Conservation (phyloP, 2,113 vertebrate genomes). For the Myanophis thanlyinensis region DNA sequence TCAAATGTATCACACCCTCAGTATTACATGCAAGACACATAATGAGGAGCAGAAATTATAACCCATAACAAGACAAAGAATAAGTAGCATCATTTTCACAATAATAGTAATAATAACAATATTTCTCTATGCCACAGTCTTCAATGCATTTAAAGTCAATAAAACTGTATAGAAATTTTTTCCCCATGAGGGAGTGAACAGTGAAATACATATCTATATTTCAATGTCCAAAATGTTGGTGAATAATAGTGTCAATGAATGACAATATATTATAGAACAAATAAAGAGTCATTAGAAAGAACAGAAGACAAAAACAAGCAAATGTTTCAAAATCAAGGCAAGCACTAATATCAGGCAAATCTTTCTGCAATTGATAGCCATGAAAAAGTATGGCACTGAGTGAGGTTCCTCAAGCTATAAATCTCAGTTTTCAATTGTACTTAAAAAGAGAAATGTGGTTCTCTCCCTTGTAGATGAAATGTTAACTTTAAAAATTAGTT, state of each 20-base stretch:
- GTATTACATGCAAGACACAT: background rate
- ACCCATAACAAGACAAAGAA: background rate
- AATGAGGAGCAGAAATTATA: background rate
- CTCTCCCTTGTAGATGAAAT: background rate
- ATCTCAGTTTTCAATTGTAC: background rate
- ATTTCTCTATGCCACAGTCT: background rate
- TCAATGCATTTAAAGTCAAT: background rate
- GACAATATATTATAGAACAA: background rate
- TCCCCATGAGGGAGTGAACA: background rate
- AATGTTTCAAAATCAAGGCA: background rate
- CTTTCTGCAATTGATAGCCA: background rate
- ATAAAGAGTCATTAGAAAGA: constrained; percentile 11
- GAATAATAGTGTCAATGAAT: background rate
- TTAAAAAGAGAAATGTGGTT: background rate
- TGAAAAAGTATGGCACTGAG: background rate
- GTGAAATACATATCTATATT: fast-evolving
- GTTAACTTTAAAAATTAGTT: background rate
- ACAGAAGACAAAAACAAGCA: constrained; percentile 4
- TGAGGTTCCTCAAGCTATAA: background rate
- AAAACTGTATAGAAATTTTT: background rate
- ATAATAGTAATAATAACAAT: background rate
- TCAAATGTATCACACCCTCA: background rate
- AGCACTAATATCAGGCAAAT: background rate
- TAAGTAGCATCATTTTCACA: background rate
- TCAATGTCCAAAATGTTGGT: fast-evolving